Percentiles rank a stretch among this genome's conserved stretches.
These are phyloP conservation scores for Hoplodrina blanda DNA, from an alignment of 2,888 invertebrate species.

Conservation along the genomic window DNA sequence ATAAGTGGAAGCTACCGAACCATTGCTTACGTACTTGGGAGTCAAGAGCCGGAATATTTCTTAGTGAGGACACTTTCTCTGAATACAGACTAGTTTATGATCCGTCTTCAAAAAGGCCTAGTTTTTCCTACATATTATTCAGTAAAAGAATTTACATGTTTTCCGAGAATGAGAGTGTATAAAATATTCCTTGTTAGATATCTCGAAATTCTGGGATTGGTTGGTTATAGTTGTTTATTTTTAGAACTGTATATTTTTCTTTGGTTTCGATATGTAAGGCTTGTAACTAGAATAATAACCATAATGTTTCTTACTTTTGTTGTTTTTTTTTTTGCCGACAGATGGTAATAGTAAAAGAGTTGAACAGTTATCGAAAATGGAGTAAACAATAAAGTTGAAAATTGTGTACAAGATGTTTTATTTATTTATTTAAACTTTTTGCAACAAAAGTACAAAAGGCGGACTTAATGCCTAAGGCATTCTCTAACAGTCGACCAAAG, in stretches of 20 bases:
- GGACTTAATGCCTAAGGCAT: too few relatives aligned
- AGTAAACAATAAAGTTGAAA: too few relatives aligned
- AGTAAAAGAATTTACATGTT: constrained; percentile 55
- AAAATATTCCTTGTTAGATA: constrained; percentile 29
- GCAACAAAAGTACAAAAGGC: too few relatives aligned
- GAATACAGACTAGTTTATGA: constrained; percentile 49
- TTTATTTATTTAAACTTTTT: too few relatives aligned
- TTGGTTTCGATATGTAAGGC: neutral
- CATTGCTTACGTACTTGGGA: constrained; percentile 28
- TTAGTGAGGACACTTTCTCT: constrained; percentile 22
- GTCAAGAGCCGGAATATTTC: constrained; percentile 50
- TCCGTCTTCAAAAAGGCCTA: constrained; percentile 26
- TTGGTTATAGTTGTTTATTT: constrained; percentile 2
- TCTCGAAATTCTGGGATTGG: constrained; percentile 9
- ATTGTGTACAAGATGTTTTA: too few relatives aligned
- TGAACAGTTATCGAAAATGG: too few relatives aligned
- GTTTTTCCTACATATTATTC: constrained; percentile 48
- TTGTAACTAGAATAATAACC: neutral
- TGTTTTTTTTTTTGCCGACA: neutral
- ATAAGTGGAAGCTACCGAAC: constrained; percentile 31
- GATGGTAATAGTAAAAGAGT: too few relatives aligned
- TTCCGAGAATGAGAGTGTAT: constrained; percentile 24
- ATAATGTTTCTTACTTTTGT: neutral
- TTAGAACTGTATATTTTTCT: neutral
- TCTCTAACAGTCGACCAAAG: too few relatives aligned